These are phyloP conservation scores for Cordilura impudica DNA, from an alignment of 2,888 invertebrate genomes.

Conservation along the genomic window DNA sequence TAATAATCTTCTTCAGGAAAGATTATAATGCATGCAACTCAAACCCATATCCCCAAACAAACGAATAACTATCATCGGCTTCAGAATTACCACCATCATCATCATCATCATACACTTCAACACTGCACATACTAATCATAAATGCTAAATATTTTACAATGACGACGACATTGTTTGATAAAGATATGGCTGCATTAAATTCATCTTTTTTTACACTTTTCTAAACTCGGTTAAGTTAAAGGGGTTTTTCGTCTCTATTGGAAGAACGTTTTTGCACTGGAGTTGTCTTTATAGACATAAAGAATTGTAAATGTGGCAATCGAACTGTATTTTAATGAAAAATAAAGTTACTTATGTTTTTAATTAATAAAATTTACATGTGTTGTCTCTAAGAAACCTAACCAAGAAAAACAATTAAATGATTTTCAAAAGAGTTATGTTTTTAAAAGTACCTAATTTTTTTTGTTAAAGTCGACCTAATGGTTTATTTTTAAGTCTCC, in stretches of 20 bases:
- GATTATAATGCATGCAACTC: conserved; percentile 60
- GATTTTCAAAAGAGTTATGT: too few relatives aligned
- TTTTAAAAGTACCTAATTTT: too few relatives aligned
- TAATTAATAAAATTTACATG: too few relatives aligned
- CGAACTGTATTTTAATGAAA: too few relatives aligned
- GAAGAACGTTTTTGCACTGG: neutral
- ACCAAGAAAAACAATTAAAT: too few relatives aligned
- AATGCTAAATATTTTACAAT: conserved; percentile 64
- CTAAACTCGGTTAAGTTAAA: conserved; percentile 38
- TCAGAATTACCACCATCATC: conserved; percentile 9
- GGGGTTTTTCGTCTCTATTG: conserved; percentile 41
- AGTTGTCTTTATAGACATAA: neutral
- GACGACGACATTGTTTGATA: conserved; percentile 36
- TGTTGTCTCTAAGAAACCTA: too few relatives aligned
- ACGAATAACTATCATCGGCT: conserved; percentile 44
- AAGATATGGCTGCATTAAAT: conserved; percentile 35
- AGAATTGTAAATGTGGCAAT: neutral
- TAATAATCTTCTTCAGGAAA: conserved; percentile 65
- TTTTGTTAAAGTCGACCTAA: too few relatives aligned
- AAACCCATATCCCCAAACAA: conserved; percentile 10
- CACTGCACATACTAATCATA: conserved; percentile 60
- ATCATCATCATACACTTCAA: conserved; percentile 7
- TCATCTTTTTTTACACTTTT: conserved; percentile 30
- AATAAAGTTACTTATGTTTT: too few relatives aligned
- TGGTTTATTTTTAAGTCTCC: too few relatives aligned